Base-by-base conservation (phyloP, 2,888 invertebrate genomes). In the Ochropleura plecta region DNA sequence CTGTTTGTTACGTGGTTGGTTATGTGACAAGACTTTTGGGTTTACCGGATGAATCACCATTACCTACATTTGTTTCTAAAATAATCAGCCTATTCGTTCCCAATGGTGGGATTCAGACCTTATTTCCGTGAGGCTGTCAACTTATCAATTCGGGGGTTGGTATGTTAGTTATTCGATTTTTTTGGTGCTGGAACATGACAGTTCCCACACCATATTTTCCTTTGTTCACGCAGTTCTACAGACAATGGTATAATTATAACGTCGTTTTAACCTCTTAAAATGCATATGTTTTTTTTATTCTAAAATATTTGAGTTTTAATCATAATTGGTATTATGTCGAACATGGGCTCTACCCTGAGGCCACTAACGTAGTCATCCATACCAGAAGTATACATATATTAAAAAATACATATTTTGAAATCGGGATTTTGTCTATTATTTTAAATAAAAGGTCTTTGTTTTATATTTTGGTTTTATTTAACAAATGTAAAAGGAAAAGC, bases 1-100 rank as follows among this genome's bases (percentile, higher is more conserved):
- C 59, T 48, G 62, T 73, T 76, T 73, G 62, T 59, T 57, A 42
- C 44, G 10, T 64, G 59, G 12, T 76, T 77, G 51, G 71, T 71
- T 59, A 53, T 40, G 16, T 53, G 51, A n/a, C 7, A 16, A 42
- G 16, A 7, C 48, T 40, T 76, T 63, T 49, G 20, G 1, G 8
- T 55, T 66, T 42, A 48, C 44, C 12, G 12, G n/a, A 40, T 5
- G 59, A 55, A 55, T 12, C 12, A 55, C 20, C 20, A 55, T 6
- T 20, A 20, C 4, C 1, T 20, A 20, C 6, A 5, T 60, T 42
- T 59, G 9, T 42, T 18, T 0, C 62, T 44, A 10, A 44, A 44
- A n/a, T 44, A n/a, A 30, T 12, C 6, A 62, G 12, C 10, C 18
- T 60, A 42, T 5, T 3, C 6, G 44, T n/a, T 10, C 42, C 42